Evolutionary conservation across 2,113 vertebrate species (phyloP), one percentile per base, ranked within the genome.

Genomic region (rat (Rattus norvegicus)): DNA sequence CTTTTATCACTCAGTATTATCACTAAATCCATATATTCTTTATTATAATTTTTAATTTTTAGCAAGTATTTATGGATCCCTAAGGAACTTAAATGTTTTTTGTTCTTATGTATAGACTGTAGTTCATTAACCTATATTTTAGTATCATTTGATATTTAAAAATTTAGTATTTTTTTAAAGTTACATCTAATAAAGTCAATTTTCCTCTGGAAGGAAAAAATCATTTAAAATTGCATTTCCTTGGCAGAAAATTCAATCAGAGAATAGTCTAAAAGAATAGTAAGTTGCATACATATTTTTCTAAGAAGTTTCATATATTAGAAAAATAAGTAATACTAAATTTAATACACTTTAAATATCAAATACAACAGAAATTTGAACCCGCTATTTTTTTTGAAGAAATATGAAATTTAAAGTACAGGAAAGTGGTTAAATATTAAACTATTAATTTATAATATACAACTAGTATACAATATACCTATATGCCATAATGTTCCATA

Each of bases 341-440:
- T 69, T 72, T 26, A 76, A 79, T 63, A 80, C 11, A 77, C 69
- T 93, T 69, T 56, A 87, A 86, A 87, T 69, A 96, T n/a, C 54
- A 92, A 84, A 92, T 69, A 56, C 17, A 63, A 75, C 49, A 19
- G 89, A 97, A 96, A 79, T 59, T 95, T 80, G 75, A 73, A 87
- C 70, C 73, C 52, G 2, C 80, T 87, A 84, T 30, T 84, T 52
- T 92, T 77, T 14, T 69, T 87, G 22, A 14, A 87, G 90, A 17
- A 13, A 39, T 20, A 30, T 13, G 36, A 90, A 94, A 72, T 1
- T 11, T 59, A 88, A 79, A 84, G 5, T 36, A 17, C 33, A 86
- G 89, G 10, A 80, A 88, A 89, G 95, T 36, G 72, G 52, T 8
- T 7, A 47, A 91, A 1, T n/a, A 72, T 76, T 65, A 92, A 90